Evolutionary conservation across 2,797 vertebrate species (phyloP).

Genomic region (Danio tinwini): DNA sequence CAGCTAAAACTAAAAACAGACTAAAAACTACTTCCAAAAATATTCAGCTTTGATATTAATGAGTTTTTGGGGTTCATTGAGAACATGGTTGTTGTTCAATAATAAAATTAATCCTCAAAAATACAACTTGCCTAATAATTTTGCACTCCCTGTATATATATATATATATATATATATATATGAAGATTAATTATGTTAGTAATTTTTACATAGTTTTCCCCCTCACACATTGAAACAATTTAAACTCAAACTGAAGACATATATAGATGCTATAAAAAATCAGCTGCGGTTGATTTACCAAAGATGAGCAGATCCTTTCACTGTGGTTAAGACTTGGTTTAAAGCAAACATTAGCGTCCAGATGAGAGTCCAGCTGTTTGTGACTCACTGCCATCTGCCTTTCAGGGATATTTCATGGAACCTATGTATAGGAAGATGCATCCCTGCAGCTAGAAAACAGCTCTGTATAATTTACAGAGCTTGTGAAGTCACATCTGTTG

Average conservation of each 20-base stretch:
- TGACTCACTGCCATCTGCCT: conserved; percentile 52
- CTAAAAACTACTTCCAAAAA: too few relatives aligned
- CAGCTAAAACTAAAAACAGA: too few relatives aligned
- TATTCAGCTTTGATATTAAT: too few relatives aligned
- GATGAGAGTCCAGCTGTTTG: conserved; percentile 52
- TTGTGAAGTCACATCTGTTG: conserved; percentile 50
- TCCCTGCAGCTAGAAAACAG: conserved; percentile 30
- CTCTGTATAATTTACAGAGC: conserved; percentile 46
- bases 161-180: too few relatives aligned
- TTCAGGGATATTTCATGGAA: conserved; percentile 47
- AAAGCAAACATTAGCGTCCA: conserved; percentile 28
- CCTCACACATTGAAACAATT: background rate
- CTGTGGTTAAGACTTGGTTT: conserved; percentile 22
- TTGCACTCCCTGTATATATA: too few relatives aligned
- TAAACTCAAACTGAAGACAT: background rate
- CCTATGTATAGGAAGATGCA: conserved; percentile 30
- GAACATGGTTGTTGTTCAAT: too few relatives aligned
- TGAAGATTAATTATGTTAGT: too few relatives aligned
- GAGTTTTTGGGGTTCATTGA: too few relatives aligned
- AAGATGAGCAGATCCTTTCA: conserved; percentile 21
- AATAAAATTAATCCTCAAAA: too few relatives aligned
- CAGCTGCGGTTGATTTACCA: background rate
- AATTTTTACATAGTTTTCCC: background rate
- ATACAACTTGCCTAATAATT: too few relatives aligned
- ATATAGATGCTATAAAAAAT: background rate